phyloP scores from a whole-genome alignment of 2,888 invertebrate genomes.

The Conistra vaccinii region DNA sequence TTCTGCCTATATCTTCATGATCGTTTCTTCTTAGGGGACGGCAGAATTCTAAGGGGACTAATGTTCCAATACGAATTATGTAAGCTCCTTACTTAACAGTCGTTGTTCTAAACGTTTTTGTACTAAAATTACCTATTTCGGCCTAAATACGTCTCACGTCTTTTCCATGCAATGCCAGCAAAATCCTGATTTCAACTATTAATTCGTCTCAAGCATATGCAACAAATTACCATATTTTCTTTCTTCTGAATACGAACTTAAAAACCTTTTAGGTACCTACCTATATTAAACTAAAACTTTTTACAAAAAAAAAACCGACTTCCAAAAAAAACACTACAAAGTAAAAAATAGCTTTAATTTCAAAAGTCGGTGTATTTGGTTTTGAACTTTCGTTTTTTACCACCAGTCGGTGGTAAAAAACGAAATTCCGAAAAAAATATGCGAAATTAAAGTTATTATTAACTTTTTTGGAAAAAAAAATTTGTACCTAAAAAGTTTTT shows the following conservation, averaged over 20 bases:
- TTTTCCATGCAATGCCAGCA: background rate
- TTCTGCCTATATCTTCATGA: slow-evolving; percentile 58
- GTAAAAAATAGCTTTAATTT: too few relatives aligned
- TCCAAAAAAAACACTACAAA: too few relatives aligned
- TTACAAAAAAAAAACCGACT: too few relatives aligned
- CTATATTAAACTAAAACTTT: too few relatives aligned
- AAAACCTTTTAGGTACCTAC: background rate
- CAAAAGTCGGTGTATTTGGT: too few relatives aligned
- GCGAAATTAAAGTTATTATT: too few relatives aligned
- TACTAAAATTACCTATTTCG: slow-evolving; percentile 14
- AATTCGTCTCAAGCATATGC: background rate
- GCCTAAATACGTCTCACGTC: too few relatives aligned
- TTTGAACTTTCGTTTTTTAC: too few relatives aligned
- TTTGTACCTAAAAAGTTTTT: too few relatives aligned
- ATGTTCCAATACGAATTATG: slow-evolving; percentile 49
- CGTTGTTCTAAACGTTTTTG: slow-evolving; percentile 26
- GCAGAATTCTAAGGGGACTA: slow-evolving; percentile 48
- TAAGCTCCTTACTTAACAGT: slow-evolving; percentile 23
- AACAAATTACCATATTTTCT: background rate
- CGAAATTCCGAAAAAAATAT: too few relatives aligned
- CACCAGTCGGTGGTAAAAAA: too few relatives aligned
- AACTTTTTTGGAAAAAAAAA: too few relatives aligned
- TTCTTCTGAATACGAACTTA: background rate
- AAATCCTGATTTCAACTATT: background rate
- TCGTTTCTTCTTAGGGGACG: slow-evolving; percentile 42